Conservation (phyloP, 2,888 invertebrate species). For the Ochropleura leucogaster region DNA sequence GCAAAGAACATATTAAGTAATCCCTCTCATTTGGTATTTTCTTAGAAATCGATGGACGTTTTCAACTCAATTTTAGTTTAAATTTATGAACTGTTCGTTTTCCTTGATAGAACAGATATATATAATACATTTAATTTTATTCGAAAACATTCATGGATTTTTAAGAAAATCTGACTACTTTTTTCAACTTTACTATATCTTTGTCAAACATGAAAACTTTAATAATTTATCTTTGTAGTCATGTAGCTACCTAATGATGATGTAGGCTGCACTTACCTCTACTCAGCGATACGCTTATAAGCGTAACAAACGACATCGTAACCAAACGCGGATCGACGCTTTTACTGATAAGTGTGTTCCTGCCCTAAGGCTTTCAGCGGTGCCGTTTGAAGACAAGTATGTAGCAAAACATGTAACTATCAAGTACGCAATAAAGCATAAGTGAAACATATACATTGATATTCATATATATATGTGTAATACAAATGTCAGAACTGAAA, state of each 20-base stretch:
- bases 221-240: constrained; percentile 10
- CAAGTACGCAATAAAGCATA: constrained; percentile 21
- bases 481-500: constrained; percentile 52
- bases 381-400: constrained; percentile 19
- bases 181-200: not conserved
- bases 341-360: constrained; percentile 28
- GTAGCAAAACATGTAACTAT: constrained; percentile 8
- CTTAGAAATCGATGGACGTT: too few species aligned
- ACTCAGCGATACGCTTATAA: constrained; percentile 31
- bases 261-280: constrained; percentile 10
- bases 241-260: constrained; percentile 10
- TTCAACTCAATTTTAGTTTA: too few species aligned
- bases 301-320: constrained; percentile 26
- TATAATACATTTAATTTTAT: too few species aligned
- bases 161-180: not conserved
- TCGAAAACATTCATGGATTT: too few species aligned
- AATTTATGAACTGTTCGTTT: too few species aligned
- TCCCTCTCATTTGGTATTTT: too few species aligned
- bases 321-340: constrained; percentile 20
- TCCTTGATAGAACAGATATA: too few species aligned
- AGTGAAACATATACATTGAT: constrained; percentile 23
- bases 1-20: not conserved
- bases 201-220: constrained; percentile 10
- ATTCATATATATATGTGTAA: constrained; percentile 36
- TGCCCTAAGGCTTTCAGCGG: constrained; percentile 34